Evolutionary conservation across 2,113 vertebrate genomes (phyloP), one percentile per base, ranked within the genome.

Genomic region (Uria lomvia): DNA sequence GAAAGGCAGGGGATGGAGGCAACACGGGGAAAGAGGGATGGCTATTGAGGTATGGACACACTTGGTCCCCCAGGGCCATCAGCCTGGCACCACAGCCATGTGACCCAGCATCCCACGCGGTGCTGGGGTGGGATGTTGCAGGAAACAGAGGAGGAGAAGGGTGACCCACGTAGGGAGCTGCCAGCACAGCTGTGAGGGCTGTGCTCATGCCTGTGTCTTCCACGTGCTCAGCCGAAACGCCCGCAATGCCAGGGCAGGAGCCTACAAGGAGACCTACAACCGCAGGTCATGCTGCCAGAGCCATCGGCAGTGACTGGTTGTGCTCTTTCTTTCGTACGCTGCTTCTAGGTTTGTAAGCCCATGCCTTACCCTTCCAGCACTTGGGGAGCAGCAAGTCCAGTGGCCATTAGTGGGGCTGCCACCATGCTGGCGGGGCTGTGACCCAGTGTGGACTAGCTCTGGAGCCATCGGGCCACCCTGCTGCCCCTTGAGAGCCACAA

Each of bases 401-500:
- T 12, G 6, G 63, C 26, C 19, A 18, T 8, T 2, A 20, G 23
- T 3, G 4, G 76, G 38, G 40, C 27, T n/a, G 30, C 65, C 2
- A 1, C 42, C n/a, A 38, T 2, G 13, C n/a, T 59, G 53, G 21
- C 2, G 14, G 45, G 60, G 49, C 14, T 1, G 2, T 4, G 8
- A 22, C 29, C n/a, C 58, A 19, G 20, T 2, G 3, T 8, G 38
- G 38, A 30, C n/a, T n/a, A 26, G 45, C 43, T 13, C 36, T 40
- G 43, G 30, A 42, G 45, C 29, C 0, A 0, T 29, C 5, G 2
- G 38, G 38, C 58, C 23, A 11, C 21, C 34, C 14, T 1, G 4
- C 49, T 52, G 50, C 22, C 24, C 12, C 8, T 8, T 4, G 2
- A 47, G 38, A 71, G n/a, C 75, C 15, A 2, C 3, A 4, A 52